Base-by-base conservation (phyloP, 1,140 invertebrate species). In the Belonocnema kinseyi region DNA sequence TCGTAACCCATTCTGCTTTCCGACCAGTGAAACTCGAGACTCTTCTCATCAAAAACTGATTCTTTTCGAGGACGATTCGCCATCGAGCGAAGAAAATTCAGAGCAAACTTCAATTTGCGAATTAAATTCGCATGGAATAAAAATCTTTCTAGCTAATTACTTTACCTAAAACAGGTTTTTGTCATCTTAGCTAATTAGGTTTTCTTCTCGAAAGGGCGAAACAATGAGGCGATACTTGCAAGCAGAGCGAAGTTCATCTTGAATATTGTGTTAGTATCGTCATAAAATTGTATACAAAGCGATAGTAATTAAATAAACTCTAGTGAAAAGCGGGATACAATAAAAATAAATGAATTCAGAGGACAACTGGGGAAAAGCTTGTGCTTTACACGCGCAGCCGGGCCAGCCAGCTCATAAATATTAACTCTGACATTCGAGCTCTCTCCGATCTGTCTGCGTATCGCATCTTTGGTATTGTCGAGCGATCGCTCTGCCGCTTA, bases 381-480 rank as follows among this genome's bases (percentile, higher is more conserved):
- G 61, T 46, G 61, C 61, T 40, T 66, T 66, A 66, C 13, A 61
- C 26, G 58, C 19, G 21, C 26, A 66, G 61, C 61, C 61, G 61
- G 61, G 16, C 61, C 61, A 66, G 61, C 61, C 61, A 66, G 61
- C 61, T 66, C 11, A 66, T 66, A 66, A 66, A 66, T 66, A 66
- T 26, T 40, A n/a, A 26, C 21, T 66, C 14, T 66, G 26, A 40
- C 54, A 56, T 19, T 56, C 54, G 54, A 56, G 61, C 46, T 66
- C 16, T 66, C 61, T 66, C 33, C 40, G 61, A 66, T 66, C 61
- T 33, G 26, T 66, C 26, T 66, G 61, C 61, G n/a, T 40, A 66
- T 40, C 26, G 61, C 61, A 66, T 66, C 61, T 66, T 66, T 66
- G 61, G 61, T 66, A 66, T 66, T 66, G 61, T 66, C 61, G 14